Base-by-base conservation (phyloP, 2,888 invertebrate genomes). In the Augochlorella aurata region DNA sequence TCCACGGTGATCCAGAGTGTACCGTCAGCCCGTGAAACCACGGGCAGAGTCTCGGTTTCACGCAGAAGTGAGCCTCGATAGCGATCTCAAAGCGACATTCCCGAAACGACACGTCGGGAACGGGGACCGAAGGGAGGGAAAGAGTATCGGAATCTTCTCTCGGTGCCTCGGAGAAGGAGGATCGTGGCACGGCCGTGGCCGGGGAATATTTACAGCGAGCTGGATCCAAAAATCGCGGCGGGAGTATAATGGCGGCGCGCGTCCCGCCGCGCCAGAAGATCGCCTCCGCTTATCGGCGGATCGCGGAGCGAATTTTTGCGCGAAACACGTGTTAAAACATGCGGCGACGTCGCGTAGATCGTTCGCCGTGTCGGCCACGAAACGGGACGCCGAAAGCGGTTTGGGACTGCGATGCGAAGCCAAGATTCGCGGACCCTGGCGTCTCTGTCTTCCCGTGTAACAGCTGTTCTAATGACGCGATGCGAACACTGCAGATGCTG, bases 251-350 rank as follows among this genome's bases (percentile, higher is more conserved):
- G 87, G 87, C 81, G 67, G 65, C 72, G 85, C 47, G 73, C 73
- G 79, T 78, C 83, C 77, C 70, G 74, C 67, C 50, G 76, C 47
- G 81, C 72, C 68, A 47, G 77, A 67, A 87, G 82, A 85, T 87
- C 82, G 77, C 65, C 65, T 61, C 67, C 67, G 66, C 84, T 88
- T 88, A 88, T 88, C 88, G 89, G n/a, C 71, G 79, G 86, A 92
- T 92, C 92, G 88, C 82, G 79, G 76, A 67, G 87, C 81, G 89
- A 89, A 92, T 92, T 92, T 91, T 91, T 92, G 88, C 87, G 85
- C 75, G 87, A 89, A 90, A 91, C 92, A 91, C 87, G 91, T 91
- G 92, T 91, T 89, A 90, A 90, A 88, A 90, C 90, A 90, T 87
- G 89, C 89, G 82, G 85, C 81, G 79, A 82, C 79, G 73, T 77